Base-by-base conservation (phyloP, 2,888 invertebrate genomes). In the Drosophila barbarae region DNA sequence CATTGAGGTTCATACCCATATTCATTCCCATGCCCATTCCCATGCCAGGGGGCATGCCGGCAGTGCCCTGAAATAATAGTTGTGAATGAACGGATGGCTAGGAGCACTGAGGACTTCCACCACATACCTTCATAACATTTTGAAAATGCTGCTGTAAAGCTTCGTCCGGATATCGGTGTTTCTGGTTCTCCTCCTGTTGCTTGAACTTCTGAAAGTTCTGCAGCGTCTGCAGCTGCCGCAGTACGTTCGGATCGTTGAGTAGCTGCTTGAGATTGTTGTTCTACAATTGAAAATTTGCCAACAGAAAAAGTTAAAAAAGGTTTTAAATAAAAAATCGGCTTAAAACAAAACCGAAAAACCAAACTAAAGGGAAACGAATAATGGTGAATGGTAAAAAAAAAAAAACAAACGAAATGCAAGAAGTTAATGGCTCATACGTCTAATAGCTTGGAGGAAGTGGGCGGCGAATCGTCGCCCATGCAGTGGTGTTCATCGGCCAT, bases 171-270 rank as follows among this genome's bases (percentile, higher is more conserved):
- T 93, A 92, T 70, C 93, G 93, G 91, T 94, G 90, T 88, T 93
- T 91, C 83, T 93, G 93, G 71, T 94, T 93, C 71, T 93, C 91
- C 69, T 93, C 91, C 86, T 93, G 92, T 74, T 93, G 92, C 72
- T 90, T 90, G 63, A 89, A 87, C 64, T 88, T 89, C 50, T 88
- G 88, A 55, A 90, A 86, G 69, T 89, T 90, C 84, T 95, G 94
- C 69, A 95, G 89, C 18, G 94, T 96, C 87, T 98, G 97, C 50
- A 98, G 90, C 84, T 98, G 97, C 57, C 97, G 92, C 88, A 98
- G 91, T 42, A 98, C 94, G 90, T 97, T 95, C 0, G 96, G 96
- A 90, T 97, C 96, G 53, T 94, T 94, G 55, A 96, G 80, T 56
- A 89, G 70, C 71, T 90, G 89, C 39, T 89, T 86, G n/a, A 90